phyloP scores from a whole-genome alignment of 1,140 invertebrate species.

The Aphidius ervi region DNA sequence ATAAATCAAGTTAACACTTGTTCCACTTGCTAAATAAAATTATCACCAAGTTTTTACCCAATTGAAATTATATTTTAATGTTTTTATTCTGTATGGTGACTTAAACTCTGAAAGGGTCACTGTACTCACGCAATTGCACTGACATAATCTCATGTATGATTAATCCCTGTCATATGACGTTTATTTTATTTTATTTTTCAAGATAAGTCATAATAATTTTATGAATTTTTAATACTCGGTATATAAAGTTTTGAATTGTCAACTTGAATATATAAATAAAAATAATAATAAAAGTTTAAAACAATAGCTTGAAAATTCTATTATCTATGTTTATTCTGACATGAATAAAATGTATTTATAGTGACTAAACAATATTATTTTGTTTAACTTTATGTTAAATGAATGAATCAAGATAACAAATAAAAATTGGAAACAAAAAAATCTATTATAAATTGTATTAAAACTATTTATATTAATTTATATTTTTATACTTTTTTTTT shows the following conservation, averaged over 20 bases:
- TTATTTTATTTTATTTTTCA: too few relatives aligned
- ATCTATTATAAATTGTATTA: slow-evolving; percentile 3
- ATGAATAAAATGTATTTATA: too few relatives aligned
- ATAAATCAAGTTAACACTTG: too few relatives aligned
- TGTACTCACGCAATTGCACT: slow-evolving; percentile 11
- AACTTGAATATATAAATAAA: slow-evolving; percentile 5
- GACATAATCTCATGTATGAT: slow-evolving; percentile 9
- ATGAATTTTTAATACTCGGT: background rate
- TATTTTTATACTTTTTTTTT: slow-evolving; percentile 32
- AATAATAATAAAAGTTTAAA: too few relatives aligned
- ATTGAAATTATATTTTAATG: too few relatives aligned
- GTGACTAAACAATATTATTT: background rate
- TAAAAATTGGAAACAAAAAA: slow-evolving; percentile 2
- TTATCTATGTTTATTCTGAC: too few relatives aligned
- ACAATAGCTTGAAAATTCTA: too few relatives aligned
- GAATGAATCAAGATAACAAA: slow-evolving; percentile 3
- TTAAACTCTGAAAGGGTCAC: background rate
- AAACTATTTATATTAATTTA: slow-evolving; percentile 7
- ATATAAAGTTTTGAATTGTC: background rate
- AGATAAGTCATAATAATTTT: too few relatives aligned
- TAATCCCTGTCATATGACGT: background rate
- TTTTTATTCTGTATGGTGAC: too few relatives aligned
- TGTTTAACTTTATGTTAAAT: background rate
- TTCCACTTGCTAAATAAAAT: too few relatives aligned
- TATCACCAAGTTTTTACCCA: too few relatives aligned